Evolutionary conservation across 1,140 invertebrate species (phyloP).

Genomic region (Drosophila truncata): DNA sequence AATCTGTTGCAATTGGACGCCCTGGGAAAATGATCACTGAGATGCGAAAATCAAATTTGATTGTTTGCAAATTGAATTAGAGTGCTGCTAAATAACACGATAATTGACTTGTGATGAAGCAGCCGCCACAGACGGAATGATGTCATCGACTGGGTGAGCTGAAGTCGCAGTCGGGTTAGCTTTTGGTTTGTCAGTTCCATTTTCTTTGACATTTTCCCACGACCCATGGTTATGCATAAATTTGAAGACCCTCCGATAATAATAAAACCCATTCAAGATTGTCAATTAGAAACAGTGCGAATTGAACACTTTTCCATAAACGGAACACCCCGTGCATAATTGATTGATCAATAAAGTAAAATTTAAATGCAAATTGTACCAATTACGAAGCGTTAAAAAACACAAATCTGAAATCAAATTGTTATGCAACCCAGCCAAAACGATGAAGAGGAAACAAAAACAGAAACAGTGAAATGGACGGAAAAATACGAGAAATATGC

Average conservation of each 20-base stretch:
- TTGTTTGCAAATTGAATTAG: slow-evolving; percentile 51
- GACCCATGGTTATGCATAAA: slow-evolving; percentile 23
- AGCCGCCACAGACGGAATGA: background rate
- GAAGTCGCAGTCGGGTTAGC: background rate
- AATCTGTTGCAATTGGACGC: slow-evolving; percentile 26
- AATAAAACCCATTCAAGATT: slow-evolving; percentile 24
- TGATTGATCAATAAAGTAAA: slow-evolving; percentile 67
- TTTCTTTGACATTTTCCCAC: slow-evolving; percentile 37
- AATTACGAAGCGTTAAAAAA: slow-evolving; percentile 70
- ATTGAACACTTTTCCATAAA: slow-evolving; percentile 38
- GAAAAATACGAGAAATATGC: slow-evolving; percentile 45
- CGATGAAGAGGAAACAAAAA: slow-evolving; percentile 26
- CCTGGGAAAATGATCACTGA: slow-evolving; percentile 43
- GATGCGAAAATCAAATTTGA: slow-evolving; percentile 49
- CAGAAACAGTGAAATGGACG: slow-evolving; percentile 20
- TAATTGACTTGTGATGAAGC: slow-evolving; percentile 35
- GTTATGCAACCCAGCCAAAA: slow-evolving; percentile 35
- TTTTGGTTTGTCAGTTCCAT: slow-evolving; percentile 5
- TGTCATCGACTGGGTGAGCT: background rate
- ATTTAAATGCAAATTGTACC: slow-evolving; percentile 67
- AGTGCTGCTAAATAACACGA: slow-evolving; percentile 29
- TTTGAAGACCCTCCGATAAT: slow-evolving; percentile 2
- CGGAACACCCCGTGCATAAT: slow-evolving; percentile 42
- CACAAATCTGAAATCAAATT: slow-evolving; percentile 55
- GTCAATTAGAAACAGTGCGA: slow-evolving; percentile 53